Percentiles rank a stretch among this genome's conserved stretches.
Conservation (phyloP, 2,113 vertebrate genomes). For the Rhodinocichla rosea region DNA sequence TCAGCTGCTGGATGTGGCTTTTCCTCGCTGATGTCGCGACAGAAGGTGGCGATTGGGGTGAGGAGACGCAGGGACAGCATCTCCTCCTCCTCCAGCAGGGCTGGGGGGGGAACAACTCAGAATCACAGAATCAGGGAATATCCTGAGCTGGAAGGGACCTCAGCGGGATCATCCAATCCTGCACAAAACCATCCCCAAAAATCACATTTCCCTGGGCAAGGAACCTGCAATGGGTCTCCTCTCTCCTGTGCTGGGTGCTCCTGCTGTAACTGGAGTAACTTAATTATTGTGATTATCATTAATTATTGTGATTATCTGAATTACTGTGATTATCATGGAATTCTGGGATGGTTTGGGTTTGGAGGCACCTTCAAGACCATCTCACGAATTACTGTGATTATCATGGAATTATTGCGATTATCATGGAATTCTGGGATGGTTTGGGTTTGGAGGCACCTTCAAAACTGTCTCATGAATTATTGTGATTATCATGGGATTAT, state of each 20-base stretch:
- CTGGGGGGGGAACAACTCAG: no score
- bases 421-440: background rate
- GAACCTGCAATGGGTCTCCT: background rate
- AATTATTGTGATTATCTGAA: no score
- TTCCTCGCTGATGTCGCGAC: background rate
- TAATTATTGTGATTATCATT: background rate
- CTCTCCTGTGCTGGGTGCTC: background rate
- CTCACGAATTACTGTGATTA: background rate
- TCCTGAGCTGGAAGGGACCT: background rate
- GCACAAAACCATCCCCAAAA: background rate
- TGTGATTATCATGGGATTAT: background rate
- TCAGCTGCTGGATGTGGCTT: background rate
- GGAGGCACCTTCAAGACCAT: no score
- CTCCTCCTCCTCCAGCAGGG: background rate
- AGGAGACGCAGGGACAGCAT: accelerated
- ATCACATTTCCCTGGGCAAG: background rate
- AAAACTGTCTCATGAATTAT: no score
- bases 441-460: no score
- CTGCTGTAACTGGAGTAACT: background rate
- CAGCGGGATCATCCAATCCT: background rate
- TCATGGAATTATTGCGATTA: background rate
- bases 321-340: no score
- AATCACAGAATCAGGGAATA: background rate
- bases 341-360: background rate
- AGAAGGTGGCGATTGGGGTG: accelerated